phyloP scores from a whole-genome alignment of 2,888 invertebrate genomes.

The Drosophila falleni region DNA sequence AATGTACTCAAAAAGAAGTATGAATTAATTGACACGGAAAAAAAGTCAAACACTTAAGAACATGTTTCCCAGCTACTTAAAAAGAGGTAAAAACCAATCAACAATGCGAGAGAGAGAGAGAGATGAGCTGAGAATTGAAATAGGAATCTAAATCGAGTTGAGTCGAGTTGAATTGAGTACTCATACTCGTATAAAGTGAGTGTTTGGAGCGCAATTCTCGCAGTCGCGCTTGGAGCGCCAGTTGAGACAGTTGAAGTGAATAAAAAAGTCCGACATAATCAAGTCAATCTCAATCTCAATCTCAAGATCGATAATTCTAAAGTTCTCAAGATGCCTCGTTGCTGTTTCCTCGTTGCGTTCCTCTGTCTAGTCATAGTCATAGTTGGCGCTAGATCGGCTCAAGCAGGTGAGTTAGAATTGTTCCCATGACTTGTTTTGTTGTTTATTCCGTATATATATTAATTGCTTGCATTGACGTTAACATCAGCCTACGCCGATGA shows the following conservation, averaged over 20 bases:
- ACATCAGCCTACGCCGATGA: conserved; percentile 69
- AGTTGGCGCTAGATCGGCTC: conserved; percentile 32
- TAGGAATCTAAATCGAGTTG: conserved; percentile 3
- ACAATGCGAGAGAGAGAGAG: conserved; percentile 3
- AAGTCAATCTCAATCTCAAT: background rate
- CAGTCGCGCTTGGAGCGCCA: conserved; percentile 56
- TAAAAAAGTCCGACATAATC: conserved; percentile 6
- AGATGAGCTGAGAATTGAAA: conserved; percentile 25
- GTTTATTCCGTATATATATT: conserved; percentile 25
- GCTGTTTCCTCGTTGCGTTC: conserved; percentile 24
- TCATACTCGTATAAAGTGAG: conserved; percentile 40
- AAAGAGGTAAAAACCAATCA: conserved; percentile 21
- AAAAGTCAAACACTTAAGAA: conserved; percentile 13
- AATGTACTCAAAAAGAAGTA: background rate
- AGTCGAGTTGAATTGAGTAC: background rate
- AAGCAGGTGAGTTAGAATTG: conserved; percentile 62
- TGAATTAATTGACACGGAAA: conserved; percentile 1
- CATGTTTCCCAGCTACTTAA: background rate
- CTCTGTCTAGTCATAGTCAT: conserved; percentile 39
- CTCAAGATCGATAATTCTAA: background rate
- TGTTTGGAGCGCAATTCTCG: conserved; percentile 26
- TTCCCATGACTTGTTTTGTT: conserved; percentile 40
- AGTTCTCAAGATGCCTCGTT: conserved; percentile 29
- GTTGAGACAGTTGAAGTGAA: conserved; percentile 20
- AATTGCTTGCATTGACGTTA: conserved; percentile 42